Percentiles rank a stretch among this genome's conserved stretches.
These are phyloP conservation scores for Xestia c-nigrum DNA, from an alignment of 2,888 invertebrate species.

Conservation along the genomic window DNA sequence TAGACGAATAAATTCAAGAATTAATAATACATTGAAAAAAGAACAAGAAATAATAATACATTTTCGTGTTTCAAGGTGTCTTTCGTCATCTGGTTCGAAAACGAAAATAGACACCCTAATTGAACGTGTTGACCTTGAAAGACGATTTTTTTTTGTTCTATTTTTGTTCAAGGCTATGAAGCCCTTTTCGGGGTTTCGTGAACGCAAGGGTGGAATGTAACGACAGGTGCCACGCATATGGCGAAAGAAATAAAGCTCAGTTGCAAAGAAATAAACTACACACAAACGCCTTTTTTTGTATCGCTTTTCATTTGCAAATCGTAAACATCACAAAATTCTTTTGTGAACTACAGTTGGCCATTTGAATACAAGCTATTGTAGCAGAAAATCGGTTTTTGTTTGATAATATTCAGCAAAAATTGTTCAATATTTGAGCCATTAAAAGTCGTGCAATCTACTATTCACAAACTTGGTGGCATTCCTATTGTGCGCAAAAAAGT, in stretches of 20 bases:
- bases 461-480: constrained; percentile 31
- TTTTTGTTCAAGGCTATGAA: constrained; percentile 20
- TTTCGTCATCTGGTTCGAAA: constrained; percentile 15
- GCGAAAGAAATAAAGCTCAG: constrained; percentile 18
- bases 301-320: constrained; percentile 28
- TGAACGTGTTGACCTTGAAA: constrained; percentile 31
- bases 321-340: constrained; percentile 31
- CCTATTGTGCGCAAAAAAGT: constrained; percentile 34
- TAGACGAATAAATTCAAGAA: constrained; percentile 13
- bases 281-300: constrained; percentile 4
- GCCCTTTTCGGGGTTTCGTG: not conserved
- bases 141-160: not conserved
- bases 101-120: constrained; percentile 15
- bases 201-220: constrained; percentile 17
- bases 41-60: constrained; percentile 9
- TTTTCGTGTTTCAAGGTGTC: constrained; percentile 25
- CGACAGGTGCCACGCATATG: constrained; percentile 41
- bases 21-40: not conserved
- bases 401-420: constrained; percentile 33
- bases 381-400: constrained; percentile 47
- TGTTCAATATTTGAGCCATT: constrained; percentile 39
- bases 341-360: constrained; percentile 18
- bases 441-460: constrained; percentile 30
- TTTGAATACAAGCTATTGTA: constrained; percentile 37
- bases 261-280: not conserved